A percentile compares a stretch with the other conserved stretches of the same genome.
Conservation (phyloP, 53 echinoderm and acorn worm species). For the Apostichopus leukothele region DNA sequence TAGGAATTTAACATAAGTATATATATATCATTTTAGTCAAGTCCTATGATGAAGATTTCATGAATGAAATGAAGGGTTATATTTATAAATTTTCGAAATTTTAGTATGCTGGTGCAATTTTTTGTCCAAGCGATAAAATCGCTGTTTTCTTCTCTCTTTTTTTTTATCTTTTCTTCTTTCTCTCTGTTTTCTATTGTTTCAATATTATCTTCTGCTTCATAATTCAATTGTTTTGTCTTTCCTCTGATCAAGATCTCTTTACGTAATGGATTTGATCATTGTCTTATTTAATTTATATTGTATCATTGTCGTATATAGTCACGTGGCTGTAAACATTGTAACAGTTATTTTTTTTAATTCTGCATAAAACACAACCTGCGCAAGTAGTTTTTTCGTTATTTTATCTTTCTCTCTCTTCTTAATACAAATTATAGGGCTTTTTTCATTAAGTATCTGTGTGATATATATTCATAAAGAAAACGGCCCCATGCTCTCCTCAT, state of each 20-base stretch:
- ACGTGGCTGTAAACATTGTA: too few species aligned
- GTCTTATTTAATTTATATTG: neutral
- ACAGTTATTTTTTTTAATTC: too few species aligned
- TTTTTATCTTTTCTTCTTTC: neutral
- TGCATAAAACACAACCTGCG: too few species aligned
- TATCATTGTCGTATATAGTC: neutral
- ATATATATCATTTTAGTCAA: too few species aligned
- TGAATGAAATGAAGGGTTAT: neutral
- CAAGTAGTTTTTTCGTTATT: too few species aligned
- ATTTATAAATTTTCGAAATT: slow-evolving; percentile 28
- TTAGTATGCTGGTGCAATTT: slow-evolving; percentile 38
- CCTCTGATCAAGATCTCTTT: neutral
- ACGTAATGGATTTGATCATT: neutral
- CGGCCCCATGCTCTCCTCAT: too few species aligned
- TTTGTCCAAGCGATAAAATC: slow-evolving; percentile 20
- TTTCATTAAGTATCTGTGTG: too few species aligned
- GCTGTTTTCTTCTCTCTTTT: neutral
- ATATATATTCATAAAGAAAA: too few species aligned
- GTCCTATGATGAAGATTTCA: neutral
- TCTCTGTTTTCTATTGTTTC: neutral
- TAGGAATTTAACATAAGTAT: too few species aligned
- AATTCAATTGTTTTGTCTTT: slow-evolving; percentile 39
- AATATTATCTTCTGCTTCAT: slow-evolving; percentile 20
- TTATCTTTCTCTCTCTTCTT: too few species aligned
- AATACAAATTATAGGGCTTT: too few species aligned